phyloP scores from a whole-genome alignment of 2,113 vertebrate species.

The Nerophis ophidion region DNA sequence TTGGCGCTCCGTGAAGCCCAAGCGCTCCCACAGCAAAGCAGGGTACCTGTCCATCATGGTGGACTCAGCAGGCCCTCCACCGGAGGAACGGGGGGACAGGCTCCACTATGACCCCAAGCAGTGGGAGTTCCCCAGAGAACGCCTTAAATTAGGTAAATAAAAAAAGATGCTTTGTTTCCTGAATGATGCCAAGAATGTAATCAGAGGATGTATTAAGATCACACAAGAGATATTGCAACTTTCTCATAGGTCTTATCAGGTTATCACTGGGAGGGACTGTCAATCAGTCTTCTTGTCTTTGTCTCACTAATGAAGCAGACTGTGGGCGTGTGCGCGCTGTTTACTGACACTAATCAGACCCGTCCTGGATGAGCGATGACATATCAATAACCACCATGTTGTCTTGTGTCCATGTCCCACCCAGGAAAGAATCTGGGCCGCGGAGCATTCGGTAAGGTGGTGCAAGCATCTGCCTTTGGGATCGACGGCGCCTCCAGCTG shows the following conservation, averaged over 20 bases:
- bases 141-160: constrained; percentile 83
- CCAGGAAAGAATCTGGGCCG: constrained; percentile 87
- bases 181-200: constrained; percentile 5
- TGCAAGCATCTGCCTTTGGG: constrained; percentile 89
- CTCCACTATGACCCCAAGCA: constrained; percentile 87
- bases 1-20: constrained; percentile 69
- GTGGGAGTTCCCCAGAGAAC: constrained; percentile 92
- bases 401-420: background rate
- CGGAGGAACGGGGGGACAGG: constrained; percentile 81
- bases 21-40: constrained; percentile 69
- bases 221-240: constrained; percentile 34
- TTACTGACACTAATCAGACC: constrained; percentile 60
- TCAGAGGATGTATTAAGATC: constrained; percentile 33
- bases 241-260: constrained; percentile 66
- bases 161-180: background rate
- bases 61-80: constrained; percentile 80
- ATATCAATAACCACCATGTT: background rate
- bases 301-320: constrained; percentile 45
- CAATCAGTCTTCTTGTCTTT: constrained; percentile 54
- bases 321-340: constrained; percentile 32
- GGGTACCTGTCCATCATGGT: constrained; percentile 89
- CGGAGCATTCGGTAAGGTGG: constrained; percentile 90
- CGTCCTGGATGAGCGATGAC: constrained; percentile 29
- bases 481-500: constrained; percentile 79
- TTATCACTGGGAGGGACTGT: constrained; percentile 60